These are phyloP conservation scores for Mirza zaza DNA, from an alignment of 2,113 vertebrate genomes.

Conservation along the genomic window DNA sequence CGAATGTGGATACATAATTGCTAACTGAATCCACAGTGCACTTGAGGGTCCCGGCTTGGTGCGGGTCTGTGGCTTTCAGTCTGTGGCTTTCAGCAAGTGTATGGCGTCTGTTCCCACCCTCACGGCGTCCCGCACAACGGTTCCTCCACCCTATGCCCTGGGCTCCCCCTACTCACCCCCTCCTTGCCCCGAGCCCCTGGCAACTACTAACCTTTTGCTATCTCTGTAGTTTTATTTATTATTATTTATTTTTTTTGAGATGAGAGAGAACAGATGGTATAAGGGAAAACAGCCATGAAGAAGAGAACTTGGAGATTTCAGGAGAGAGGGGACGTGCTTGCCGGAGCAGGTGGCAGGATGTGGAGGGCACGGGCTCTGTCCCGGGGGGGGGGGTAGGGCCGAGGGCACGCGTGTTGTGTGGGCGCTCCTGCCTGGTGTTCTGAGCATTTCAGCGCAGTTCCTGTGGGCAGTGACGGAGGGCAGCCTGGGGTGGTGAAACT, in stretches of 20 bases:
- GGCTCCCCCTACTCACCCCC: fast-evolving
- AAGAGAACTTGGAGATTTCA: background rate
- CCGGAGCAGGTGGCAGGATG: fast-evolving
- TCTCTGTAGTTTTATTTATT: background rate
- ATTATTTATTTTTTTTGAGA: background rate
- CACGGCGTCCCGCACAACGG: no score
- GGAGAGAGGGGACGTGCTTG: fast-evolving
- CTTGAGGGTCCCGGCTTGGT: background rate
- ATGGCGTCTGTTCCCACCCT: no score
- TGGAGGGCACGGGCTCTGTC: background rate
- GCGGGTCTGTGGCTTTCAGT: fast-evolving
- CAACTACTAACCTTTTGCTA: background rate
- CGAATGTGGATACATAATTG: fast-evolving
- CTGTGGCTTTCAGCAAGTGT: fast-evolving
- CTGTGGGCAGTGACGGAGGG: background rate
- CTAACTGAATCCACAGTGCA: fast-evolving
- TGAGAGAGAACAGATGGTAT: background rate
- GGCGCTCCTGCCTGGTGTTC: background rate
- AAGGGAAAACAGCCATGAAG: no score
- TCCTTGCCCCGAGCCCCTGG: no score
- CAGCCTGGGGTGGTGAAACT: fast-evolving
- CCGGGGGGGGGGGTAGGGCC: fast-evolving
- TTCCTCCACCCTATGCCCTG: fast-evolving
- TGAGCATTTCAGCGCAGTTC: background rate
- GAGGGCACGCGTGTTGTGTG: fast-evolving